phyloP scores from a whole-genome alignment of 2,888 invertebrate genomes.

The Abrostola triplasia region DNA sequence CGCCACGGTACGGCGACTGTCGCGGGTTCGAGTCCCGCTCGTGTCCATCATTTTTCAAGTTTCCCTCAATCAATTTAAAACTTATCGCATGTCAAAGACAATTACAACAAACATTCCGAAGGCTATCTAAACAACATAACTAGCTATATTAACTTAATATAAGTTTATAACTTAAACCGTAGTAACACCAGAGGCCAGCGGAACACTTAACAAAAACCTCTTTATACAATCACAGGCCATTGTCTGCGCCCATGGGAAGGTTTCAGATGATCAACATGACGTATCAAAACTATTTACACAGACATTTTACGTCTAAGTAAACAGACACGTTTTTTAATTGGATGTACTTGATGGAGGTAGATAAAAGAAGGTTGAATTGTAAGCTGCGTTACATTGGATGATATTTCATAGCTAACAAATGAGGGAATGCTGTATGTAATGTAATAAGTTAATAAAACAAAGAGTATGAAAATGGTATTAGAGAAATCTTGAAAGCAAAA shows the following conservation, averaged over 20 bases:
- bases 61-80: too few species aligned
- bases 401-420: too few species aligned
- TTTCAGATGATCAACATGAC: slow-evolving; percentile 31
- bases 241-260: slow-evolving; percentile 59
- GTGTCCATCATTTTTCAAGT: too few species aligned
- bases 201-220: slow-evolving; percentile 56
- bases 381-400: too few species aligned
- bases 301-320: slow-evolving; percentile 44
- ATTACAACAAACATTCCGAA: too few species aligned
- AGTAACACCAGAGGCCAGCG: slow-evolving; percentile 54
- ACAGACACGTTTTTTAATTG: slow-evolving; percentile 39
- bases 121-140: background rate
- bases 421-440: too few species aligned
- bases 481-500: too few species aligned
- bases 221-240: slow-evolving; percentile 63
- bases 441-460: too few species aligned
- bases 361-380: slow-evolving; percentile 49
- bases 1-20: too few species aligned
- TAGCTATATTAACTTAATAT: background rate
- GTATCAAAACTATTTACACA: slow-evolving; percentile 36
- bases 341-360: slow-evolving; percentile 45
- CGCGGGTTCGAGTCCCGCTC: too few species aligned
- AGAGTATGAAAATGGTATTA: too few species aligned
- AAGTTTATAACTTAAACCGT: slow-evolving; percentile 31
- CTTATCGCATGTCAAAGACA: too few species aligned